These are phyloP conservation scores for Zoanthus sociatus DNA, from an alignment of 92 coral and sea anemone genomes.

Conservation along the genomic window DNA sequence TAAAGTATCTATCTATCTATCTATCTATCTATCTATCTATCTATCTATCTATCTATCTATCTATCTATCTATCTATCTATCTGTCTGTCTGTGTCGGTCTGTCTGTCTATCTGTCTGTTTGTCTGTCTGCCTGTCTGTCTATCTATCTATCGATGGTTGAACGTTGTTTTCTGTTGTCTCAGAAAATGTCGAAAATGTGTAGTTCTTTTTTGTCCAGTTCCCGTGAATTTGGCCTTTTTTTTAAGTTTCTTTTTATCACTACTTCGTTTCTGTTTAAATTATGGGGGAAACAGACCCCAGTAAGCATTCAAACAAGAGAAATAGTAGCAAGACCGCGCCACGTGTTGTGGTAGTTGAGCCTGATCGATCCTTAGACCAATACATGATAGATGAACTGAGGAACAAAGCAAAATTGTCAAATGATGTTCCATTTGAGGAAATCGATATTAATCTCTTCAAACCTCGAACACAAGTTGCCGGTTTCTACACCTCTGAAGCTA, in stretches of 20 bases:
- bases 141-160: no score
- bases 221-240: slow-evolving; percentile 8
- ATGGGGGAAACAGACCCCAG: slow-evolving; percentile 19
- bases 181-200: slow-evolving; percentile 23
- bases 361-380: slow-evolving; percentile 17
- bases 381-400: slow-evolving; percentile 37
- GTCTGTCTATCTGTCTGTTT: no score
- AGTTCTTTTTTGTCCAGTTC: slow-evolving; percentile 14
- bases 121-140: no score
- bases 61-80: no score
- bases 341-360: slow-evolving; percentile 15
- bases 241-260: neutral
- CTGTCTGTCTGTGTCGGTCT: no score
- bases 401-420: slow-evolving; percentile 31
- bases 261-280: neutral
- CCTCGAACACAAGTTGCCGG: slow-evolving; percentile 36
- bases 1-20: neutral
- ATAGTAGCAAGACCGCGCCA: slow-evolving; percentile 5
- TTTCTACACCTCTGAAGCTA: slow-evolving; percentile 24
- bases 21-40: no score
- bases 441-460: slow-evolving; percentile 31
- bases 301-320: neutral
- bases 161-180: slow-evolving; percentile 19
- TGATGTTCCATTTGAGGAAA: slow-evolving; percentile 41
- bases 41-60: no score